phyloP scores from a whole-genome alignment of 1,140 invertebrate species.

The Zophobas morio region DNA sequence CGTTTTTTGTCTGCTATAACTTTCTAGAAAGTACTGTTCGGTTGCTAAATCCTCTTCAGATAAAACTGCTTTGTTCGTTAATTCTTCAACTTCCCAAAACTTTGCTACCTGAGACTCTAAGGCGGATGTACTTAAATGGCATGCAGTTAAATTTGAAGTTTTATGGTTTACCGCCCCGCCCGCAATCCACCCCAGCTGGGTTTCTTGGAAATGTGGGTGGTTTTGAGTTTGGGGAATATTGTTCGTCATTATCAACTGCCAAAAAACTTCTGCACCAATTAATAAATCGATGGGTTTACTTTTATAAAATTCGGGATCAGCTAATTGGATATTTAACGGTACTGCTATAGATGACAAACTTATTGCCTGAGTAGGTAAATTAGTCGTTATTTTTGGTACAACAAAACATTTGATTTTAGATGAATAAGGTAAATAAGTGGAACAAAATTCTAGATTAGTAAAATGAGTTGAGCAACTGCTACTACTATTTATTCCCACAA shows the following conservation, averaged over 20 bases:
- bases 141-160: constrained; percentile 7
- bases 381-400: background rate
- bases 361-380: background rate
- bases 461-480: background rate
- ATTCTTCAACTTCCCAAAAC: constrained; percentile 34
- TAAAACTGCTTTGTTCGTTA: background rate
- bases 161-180: background rate
- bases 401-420: constrained; percentile 16
- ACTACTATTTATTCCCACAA: background rate
- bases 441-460: constrained; percentile 10
- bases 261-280: constrained; percentile 13
- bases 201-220: constrained; percentile 18
- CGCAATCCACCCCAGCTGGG: constrained; percentile 14
- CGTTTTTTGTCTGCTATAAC: background rate
- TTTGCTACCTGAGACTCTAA: constrained; percentile 12
- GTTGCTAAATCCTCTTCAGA: background rate
- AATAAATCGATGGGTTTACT: constrained; percentile 9
- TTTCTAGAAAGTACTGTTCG: constrained; percentile 41
- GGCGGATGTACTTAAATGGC: background rate
- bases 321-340: constrained; percentile 21
- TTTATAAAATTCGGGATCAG: constrained; percentile 16
- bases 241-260: constrained; percentile 4
- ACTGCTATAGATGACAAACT: background rate
- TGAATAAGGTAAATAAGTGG: background rate
- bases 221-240: background rate